A percentile compares a stretch with the other conserved stretches of the same genome.
phyloP scores from a whole-genome alignment of 1,140 invertebrate species.

The Bombus consobrinus region DNA sequence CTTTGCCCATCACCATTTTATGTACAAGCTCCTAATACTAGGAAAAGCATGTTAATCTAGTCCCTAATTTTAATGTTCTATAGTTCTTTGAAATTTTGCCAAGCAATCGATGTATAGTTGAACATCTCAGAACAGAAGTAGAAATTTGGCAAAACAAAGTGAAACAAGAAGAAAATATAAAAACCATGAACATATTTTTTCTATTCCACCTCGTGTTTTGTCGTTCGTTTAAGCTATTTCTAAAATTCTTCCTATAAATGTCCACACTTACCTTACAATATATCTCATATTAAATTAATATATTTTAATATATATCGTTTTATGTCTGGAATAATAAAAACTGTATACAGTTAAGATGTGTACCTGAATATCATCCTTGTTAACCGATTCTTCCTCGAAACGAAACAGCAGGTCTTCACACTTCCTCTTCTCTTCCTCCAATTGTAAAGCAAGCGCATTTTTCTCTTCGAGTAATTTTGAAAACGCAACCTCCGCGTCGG shows the following conservation, averaged over 20 bases:
- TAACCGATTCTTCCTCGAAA: slow-evolving; percentile 94
- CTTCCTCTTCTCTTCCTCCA: slow-evolving; percentile 94
- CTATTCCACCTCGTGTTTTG: not conserved
- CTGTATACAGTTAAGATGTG: slow-evolving; percentile 3
- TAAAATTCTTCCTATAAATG: not conserved
- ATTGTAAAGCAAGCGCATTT: slow-evolving; percentile 85
- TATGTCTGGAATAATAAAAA: not conserved
- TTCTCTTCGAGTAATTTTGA: slow-evolving; percentile 86
- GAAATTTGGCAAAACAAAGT: slow-evolving; percentile 35
- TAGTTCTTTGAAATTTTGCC: not conserved
- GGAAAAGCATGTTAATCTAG: slow-evolving; percentile 28
- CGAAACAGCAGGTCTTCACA: slow-evolving; percentile 96
- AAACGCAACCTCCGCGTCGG: slow-evolving; percentile 78
- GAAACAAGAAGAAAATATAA: slow-evolving; percentile 13
- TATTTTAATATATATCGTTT: not conserved
- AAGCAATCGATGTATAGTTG: not conserved
- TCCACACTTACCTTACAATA: slow-evolving; percentile 28
- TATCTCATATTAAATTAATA: not conserved
- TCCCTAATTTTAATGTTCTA: slow-evolving; percentile 3
- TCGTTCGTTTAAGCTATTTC: not conserved
- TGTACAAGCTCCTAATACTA: slow-evolving; percentile 20
- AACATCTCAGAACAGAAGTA: slow-evolving; percentile 26
- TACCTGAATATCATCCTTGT: slow-evolving; percentile 92
- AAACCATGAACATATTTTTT: not conserved
- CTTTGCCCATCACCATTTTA: slow-evolving; percentile 52